Conservation (phyloP, 2,888 invertebrate species). For the Opisthograptis luteolata region DNA sequence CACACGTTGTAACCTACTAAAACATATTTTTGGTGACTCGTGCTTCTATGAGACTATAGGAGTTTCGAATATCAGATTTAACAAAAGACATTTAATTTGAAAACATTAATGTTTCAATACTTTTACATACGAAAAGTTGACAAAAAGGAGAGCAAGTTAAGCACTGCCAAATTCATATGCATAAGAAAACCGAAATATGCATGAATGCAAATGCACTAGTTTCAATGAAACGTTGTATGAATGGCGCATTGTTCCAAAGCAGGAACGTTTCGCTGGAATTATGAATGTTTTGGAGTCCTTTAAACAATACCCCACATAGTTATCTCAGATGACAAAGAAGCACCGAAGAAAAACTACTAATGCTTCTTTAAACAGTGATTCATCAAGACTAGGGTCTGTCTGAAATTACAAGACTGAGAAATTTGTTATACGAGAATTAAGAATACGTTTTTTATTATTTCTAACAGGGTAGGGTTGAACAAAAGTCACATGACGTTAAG, state of each 20-base stretch:
- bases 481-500: too few relatives aligned
- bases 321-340: slow-evolving; percentile 17
- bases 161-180: neutral
- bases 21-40: too few relatives aligned
- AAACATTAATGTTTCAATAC: too few relatives aligned
- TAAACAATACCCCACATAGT: slow-evolving; percentile 29
- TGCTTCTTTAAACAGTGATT: neutral
- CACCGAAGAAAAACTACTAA: neutral
- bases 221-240: slow-evolving; percentile 20
- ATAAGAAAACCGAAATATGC: slow-evolving; percentile 1
- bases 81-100: too few relatives aligned
- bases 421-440: too few relatives aligned
- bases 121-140: neutral
- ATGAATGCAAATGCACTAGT: slow-evolving; percentile 17
- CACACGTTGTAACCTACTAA: too few relatives aligned
- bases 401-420: too few relatives aligned
- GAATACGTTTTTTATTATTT: too few relatives aligned
- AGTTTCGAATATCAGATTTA: too few relatives aligned
- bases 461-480: too few relatives aligned
- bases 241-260: slow-evolving; percentile 31
- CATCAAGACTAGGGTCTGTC: too few relatives aligned
- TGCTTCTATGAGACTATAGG: too few relatives aligned
- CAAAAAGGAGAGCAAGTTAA: neutral
- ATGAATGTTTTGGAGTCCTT: slow-evolving; percentile 24
- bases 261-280: slow-evolving; percentile 15